Evolutionary conservation across 1,140 invertebrate species (phyloP).

Genomic region (Ceratina australensis): DNA sequence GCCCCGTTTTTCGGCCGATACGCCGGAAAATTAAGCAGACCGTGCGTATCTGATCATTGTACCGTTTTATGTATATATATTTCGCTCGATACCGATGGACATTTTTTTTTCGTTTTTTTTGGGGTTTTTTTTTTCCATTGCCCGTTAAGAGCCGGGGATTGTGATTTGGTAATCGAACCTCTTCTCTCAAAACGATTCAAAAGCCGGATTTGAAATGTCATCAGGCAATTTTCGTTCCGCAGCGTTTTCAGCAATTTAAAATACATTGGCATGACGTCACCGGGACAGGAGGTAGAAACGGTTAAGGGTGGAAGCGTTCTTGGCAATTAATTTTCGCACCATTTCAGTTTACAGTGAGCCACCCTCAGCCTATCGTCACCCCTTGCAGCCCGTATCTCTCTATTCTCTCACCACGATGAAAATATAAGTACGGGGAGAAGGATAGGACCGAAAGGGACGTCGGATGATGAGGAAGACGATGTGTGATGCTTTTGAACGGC

Average conservation of each 20-base stretch:
- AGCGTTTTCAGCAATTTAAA: no score
- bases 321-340: constrained; percentile 49
- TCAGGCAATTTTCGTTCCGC: no score
- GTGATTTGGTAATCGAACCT: no score
- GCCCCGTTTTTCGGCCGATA: constrained; percentile 7
- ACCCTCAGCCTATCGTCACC: not conserved
- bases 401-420: constrained; percentile 1
- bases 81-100: constrained; percentile 12
- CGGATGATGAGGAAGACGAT: constrained; percentile 7
- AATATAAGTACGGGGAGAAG: not conserved
- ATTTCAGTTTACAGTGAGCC: constrained; percentile 39
- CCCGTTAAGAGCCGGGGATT: constrained; percentile 17
- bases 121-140: constrained; percentile 4
- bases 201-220: no score
- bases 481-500: constrained; percentile 23
- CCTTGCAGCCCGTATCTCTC: not conserved
- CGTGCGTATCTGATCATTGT: constrained; percentile 50
- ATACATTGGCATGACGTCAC: no score
- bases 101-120: constrained; percentile 9
- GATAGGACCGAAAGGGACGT: not conserved
- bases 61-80: constrained; percentile 49
- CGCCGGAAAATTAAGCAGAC: constrained; percentile 52
- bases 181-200: no score
- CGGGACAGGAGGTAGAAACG: constrained; percentile 22
- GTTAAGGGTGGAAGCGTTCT: constrained; percentile 48